phyloP scores from a whole-genome alignment of 1,140 invertebrate genomes.

The Cotesia chilonis region DNA sequence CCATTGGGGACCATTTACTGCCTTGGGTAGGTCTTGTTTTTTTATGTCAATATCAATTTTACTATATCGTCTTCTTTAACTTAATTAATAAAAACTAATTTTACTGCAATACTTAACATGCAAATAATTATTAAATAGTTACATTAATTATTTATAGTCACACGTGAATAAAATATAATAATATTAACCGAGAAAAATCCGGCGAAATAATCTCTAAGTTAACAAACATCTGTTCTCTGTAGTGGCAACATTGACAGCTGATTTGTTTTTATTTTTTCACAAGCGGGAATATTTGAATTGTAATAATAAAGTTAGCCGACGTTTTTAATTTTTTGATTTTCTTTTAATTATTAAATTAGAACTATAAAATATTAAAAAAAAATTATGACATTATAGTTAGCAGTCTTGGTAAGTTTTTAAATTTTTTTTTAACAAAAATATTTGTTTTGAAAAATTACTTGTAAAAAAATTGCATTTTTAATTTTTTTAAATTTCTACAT shows the following conservation, averaged over 20 bases:
- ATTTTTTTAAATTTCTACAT: not conserved
- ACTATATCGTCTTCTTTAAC: conserved; percentile 22
- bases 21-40: conserved; percentile 71
- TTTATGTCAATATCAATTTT: conserved; percentile 18
- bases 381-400: too few species aligned
- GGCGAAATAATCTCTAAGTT: too few species aligned
- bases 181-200: not conserved
- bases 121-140: too few species aligned
- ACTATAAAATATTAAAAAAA: too few species aligned
- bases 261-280: not conserved
- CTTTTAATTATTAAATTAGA: not conserved
- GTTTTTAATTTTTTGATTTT: not conserved
- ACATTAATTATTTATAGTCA: not conserved
- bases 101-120: not conserved
- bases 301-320: too few species aligned
- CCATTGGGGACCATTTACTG: conserved; percentile 82
- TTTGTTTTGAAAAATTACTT: too few species aligned
- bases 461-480: not conserved
- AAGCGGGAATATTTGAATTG: not conserved
- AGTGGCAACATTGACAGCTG: too few species aligned
- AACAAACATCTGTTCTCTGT: too few species aligned
- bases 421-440: too few species aligned
- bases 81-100: not conserved
- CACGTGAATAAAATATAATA: not conserved
- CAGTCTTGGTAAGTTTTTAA: too few species aligned